Evolutionary conservation across 2,113 vertebrate species (phyloP), one percentile per base, ranked within the genome.

Genomic region (Mormyrus lacerda): DNA sequence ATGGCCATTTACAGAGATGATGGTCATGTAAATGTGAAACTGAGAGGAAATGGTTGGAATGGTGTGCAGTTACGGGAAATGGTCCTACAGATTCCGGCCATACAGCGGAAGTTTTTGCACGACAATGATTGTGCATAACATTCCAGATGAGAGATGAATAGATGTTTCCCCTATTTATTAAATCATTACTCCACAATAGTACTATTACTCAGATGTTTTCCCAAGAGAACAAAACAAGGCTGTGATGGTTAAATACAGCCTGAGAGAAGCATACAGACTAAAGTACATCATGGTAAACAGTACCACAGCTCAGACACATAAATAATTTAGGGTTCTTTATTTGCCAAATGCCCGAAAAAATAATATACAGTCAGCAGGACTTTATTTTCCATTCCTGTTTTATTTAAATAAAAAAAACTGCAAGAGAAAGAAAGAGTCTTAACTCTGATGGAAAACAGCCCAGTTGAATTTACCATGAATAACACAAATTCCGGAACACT

Each of bases 41-140:
- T 55, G 89, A 88, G 50, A 88, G 89, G 87, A 88, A 88, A 87
- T 48, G 10, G 13, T 11, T 88, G 48, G 4, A 21, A 55, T 17
- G 42, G n/a, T 39, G n/a, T 27, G 39, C 5, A 48, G 27, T 88
- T 82, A 88, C 58, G 17, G 19, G 44, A 21, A 90, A 85, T 83
- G 89, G 47, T 27, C 45, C 4, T 88, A n/a, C 17, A 84, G 17
- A 90, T 65, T 87, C 87, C 61, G 53, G 35, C 65, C 42, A 42
- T 17, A n/a, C 11, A 79, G 35, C 5, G 31, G 73, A 79, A 79
- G 31, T 0, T 19, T 42, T 79, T 5, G 31, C 31, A 17, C 15
- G 0, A 39, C 35, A 42, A 42, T 19, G 4, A 35, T 31, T 4
- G 31, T 42, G n/a, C 5, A 42, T 79, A 5, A 35, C 0, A 2